phyloP scores from a whole-genome alignment of 2,113 vertebrate genomes.

The Crotophaga sulcirostris region DNA sequence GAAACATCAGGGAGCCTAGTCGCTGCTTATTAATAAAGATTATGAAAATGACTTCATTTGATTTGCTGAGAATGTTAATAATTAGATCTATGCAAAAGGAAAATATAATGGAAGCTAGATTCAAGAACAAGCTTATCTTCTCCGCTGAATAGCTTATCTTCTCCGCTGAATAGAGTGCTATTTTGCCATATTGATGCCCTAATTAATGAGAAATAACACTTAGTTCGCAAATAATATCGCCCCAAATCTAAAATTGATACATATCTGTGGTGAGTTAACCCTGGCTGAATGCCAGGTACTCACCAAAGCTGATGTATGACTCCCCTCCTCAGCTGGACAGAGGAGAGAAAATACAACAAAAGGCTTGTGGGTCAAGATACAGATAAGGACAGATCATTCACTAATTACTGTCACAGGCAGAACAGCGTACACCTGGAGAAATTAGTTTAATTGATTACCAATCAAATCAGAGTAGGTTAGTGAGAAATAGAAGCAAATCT shows the following conservation, averaged over 20 bases:
- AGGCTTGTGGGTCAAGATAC: too few species aligned
- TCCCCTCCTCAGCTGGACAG: too few species aligned
- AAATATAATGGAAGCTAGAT: not conserved
- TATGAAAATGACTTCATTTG: not conserved
- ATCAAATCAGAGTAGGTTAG: too few species aligned
- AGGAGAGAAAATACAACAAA: too few species aligned
- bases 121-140: not conserved
- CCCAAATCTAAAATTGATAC: accelerated
- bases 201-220: not conserved
- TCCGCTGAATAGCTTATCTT: not conserved
- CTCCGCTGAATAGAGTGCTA: not conserved
- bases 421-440: too few species aligned
- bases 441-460: too few species aligned
- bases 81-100: not conserved
- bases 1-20: not conserved
- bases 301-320: too few species aligned
- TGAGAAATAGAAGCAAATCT: too few species aligned
- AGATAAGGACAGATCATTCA: too few species aligned
- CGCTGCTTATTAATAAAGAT: not conserved
- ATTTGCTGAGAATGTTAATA: not conserved
- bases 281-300: too few species aligned
- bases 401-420: too few species aligned
- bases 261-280: not conserved
- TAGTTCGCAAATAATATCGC: not conserved
- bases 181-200: not conserved